These are phyloP conservation scores for Nothocercus nigrocapillus DNA, from an alignment of 2,113 vertebrate genomes.

Conservation along the genomic window DNA sequence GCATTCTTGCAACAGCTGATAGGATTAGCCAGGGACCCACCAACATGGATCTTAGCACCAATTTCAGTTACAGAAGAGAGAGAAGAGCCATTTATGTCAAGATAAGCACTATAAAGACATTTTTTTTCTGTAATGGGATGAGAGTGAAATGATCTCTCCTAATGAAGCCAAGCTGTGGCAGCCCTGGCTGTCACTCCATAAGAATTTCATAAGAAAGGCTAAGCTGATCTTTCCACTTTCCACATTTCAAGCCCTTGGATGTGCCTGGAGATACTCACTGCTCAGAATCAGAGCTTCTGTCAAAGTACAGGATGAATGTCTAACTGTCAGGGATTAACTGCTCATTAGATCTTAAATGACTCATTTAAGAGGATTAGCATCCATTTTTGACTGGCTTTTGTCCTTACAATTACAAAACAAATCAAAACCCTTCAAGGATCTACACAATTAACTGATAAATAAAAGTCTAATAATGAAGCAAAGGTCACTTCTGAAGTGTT, in stretches of 20 bases:
- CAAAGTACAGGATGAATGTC: background rate
- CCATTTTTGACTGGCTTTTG: background rate
- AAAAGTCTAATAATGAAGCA: constrained; percentile 16
- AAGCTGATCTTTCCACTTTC: background rate
- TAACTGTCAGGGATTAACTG: background rate
- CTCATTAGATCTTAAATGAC: background rate
- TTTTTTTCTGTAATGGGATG: background rate
- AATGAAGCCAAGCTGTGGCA: background rate
- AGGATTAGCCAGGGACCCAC: background rate
- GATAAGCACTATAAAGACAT: background rate
- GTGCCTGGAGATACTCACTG: background rate
- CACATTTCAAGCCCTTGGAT: background rate
- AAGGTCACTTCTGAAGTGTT: background rate
- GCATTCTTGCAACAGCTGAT: background rate
- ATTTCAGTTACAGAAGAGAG: background rate
- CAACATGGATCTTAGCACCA: background rate
- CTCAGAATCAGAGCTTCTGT: background rate
- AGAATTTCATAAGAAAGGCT: background rate
- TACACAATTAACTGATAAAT: background rate
- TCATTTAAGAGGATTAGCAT: background rate
- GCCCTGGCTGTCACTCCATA: background rate
- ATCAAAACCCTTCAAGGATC: background rate
- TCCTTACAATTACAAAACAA: background rate
- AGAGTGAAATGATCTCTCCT: background rate
- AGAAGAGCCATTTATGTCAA: background rate